Evolutionary conservation across 1,140 invertebrate species (phyloP).

Genomic region (Drosophila kikkawai): DNA sequence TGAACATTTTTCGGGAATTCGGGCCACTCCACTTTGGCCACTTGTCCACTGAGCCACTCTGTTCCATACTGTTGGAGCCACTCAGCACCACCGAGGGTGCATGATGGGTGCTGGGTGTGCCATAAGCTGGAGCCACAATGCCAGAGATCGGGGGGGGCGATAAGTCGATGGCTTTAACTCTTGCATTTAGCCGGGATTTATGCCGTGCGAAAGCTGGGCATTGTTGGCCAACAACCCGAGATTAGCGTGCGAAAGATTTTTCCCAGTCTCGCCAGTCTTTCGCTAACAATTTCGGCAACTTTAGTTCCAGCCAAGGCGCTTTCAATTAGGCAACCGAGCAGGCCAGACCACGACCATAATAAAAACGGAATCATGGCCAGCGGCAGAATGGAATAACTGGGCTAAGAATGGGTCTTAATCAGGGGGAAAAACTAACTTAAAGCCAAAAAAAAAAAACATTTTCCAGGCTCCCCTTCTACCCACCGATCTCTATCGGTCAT

Average conservation of each 20-base stretch:
- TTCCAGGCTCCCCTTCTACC: neutral
- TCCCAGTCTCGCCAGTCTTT: constrained; percentile 6
- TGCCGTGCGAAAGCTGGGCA: constrained; percentile 59
- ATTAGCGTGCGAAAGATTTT: constrained; percentile 59
- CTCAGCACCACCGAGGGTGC: constrained; percentile 6
- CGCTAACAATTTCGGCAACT: neutral
- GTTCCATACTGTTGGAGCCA: neutral
- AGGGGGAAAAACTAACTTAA: neutral
- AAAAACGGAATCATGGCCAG: constrained; percentile 61
- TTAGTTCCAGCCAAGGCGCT: constrained; percentile 44
- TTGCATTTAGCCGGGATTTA: constrained; percentile 51
- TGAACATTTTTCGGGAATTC: constrained; percentile 27
- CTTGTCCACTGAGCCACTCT: constrained; percentile 27
- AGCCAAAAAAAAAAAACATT: too few relatives aligned
- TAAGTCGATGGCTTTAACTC: constrained; percentile 62
- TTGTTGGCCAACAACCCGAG: constrained; percentile 51
- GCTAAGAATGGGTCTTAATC: constrained; percentile 8
- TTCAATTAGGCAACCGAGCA: constrained; percentile 61
- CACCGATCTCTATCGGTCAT: constrained; percentile 10
- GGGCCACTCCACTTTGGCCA: constrained; percentile 13
- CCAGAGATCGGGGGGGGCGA: constrained; percentile 39
- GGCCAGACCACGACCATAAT: constrained; percentile 21
- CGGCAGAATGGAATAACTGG: constrained; percentile 14
- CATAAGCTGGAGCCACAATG: constrained; percentile 34
- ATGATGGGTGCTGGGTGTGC: constrained; percentile 18